Percentiles rank a stretch among this genome's conserved stretches.
These are phyloP conservation scores for Sebastiscus albofasciatus DNA, from an alignment of 2,797 vertebrate genomes.

Conservation along the genomic window DNA sequence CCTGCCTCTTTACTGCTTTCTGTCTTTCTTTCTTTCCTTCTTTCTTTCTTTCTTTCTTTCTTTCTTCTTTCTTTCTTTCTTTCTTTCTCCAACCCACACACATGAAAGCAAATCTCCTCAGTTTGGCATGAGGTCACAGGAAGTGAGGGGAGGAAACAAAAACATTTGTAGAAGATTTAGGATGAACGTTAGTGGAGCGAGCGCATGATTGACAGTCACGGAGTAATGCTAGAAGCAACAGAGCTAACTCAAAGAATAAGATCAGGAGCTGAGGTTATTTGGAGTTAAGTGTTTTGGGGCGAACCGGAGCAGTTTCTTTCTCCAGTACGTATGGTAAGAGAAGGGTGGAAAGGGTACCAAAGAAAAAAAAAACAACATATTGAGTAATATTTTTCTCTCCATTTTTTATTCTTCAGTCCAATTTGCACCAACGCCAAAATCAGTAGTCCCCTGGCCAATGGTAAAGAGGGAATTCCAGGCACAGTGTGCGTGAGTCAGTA, in stretches of 20 bases:
- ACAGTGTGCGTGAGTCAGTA: constrained; percentile 77
- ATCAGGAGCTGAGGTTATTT: constrained; percentile 51
- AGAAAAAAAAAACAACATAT: constrained; percentile 39
- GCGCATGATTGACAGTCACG: constrained; percentile 64
- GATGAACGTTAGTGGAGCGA: constrained; percentile 39
- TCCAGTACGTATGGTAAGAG: constrained; percentile 29
- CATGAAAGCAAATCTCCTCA: constrained; percentile 45
- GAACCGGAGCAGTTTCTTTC: constrained; percentile 21
- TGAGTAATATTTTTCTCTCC: constrained; percentile 65
- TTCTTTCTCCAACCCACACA: constrained; percentile 20
- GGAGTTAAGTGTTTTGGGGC: constrained; percentile 45
- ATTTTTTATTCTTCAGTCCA: constrained; percentile 69
- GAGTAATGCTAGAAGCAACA: constrained; percentile 57
- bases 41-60: constrained; percentile 11
- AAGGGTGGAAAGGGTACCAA: constrained; percentile 50
- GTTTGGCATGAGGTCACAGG: constrained; percentile 61
- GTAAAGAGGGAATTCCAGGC: constrained; percentile 84
- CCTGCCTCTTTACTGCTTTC: not conserved
- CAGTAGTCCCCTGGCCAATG: constrained; percentile 74
- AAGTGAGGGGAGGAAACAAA: constrained; percentile 58
- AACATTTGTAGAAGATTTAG: constrained; percentile 64
- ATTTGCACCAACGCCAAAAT: constrained; percentile 73
- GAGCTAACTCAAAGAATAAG: constrained; percentile 52
- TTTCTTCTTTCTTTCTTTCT: not conserved
- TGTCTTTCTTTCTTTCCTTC: not conserved